Evolutionary conservation across 2,113 vertebrate genomes (phyloP), one percentile per base, ranked within the genome.

Genomic region (Proteles cristata): DNA sequence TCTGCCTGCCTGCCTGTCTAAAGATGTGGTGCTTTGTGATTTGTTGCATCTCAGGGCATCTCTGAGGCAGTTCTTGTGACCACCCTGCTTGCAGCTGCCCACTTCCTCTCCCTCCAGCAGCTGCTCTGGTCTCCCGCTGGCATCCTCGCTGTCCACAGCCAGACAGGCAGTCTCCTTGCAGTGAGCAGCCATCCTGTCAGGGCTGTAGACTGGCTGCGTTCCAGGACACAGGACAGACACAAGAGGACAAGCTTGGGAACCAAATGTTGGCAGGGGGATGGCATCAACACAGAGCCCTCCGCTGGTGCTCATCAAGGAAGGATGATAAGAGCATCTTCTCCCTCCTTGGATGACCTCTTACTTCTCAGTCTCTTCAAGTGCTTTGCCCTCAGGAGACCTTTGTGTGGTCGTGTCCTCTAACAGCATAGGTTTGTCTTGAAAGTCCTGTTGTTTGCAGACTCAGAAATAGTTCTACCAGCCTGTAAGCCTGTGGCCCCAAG

Each of bases 11-110:
- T 11, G 5, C 25, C 63, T 87, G 31, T 48, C 58, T 26, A 74
- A 50, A 71, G 76, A 65, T 15, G 26, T 43, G 65, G 21, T 43
- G 68, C 43, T 95, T 95, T 94, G 82, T 83, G 96, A 73, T 79
- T 9, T 73, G 83, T 11, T 48, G 73, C 31, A 19, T 95, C 91
- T 96, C 68, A 33, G 80, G 39, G 39, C 71, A 86, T 76, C 90
- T 94, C 82, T 4, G 53, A 93, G 84, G 83, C 90, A 25, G 53
- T 61, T 31, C 93, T 97, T 45, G 80, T 96, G 97, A 71, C 92
- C 89, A 92, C 82, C 93, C 76, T 87, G 80, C 61, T 84, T 39
- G 87, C 39, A 66, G 92, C 35, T 61, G 87, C 79, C 82, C 19
- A 28, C 86, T 68, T 95, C 87, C 88, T 87, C 58, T 90, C 17